Conservation (phyloP, 2,113 vertebrate genomes). For the Hippopotamus amphibius region DNA sequence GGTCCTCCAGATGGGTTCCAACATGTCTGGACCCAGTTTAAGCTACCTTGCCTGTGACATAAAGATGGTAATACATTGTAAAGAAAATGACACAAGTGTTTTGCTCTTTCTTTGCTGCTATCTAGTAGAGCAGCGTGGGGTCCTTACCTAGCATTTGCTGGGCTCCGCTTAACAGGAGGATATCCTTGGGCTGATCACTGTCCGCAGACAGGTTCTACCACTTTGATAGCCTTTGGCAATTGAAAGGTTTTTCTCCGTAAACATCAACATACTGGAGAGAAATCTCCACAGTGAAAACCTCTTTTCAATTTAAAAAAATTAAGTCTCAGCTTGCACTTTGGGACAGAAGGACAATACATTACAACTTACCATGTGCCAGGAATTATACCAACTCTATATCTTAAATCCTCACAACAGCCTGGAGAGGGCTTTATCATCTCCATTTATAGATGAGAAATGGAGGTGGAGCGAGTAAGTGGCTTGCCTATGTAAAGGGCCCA, state of each 20-base stretch:
- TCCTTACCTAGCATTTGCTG: background rate
- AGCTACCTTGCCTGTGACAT: background rate
- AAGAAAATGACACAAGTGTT: background rate
- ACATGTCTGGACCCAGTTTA: background rate
- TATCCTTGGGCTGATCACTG: background rate
- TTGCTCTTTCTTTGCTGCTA: background rate
- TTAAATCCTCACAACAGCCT: background rate
- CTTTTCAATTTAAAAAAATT: conserved; percentile 12
- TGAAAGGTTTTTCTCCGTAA: background rate
- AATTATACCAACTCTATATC: background rate
- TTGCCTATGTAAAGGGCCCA: background rate
- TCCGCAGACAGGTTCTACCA: background rate
- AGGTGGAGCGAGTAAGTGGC: background rate
- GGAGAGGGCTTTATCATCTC: background rate
- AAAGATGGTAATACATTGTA: background rate
- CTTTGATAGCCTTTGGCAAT: background rate
- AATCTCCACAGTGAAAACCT: background rate
- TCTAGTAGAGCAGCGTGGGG: background rate
- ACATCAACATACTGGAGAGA: background rate
- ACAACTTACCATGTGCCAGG: background rate
- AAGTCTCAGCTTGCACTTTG: background rate
- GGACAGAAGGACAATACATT: background rate
- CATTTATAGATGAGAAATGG: background rate
- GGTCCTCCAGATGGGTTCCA: background rate
- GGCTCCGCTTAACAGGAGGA: background rate